phyloP scores from a whole-genome alignment of 2,113 vertebrate genomes.

The Tor tambroides region DNA sequence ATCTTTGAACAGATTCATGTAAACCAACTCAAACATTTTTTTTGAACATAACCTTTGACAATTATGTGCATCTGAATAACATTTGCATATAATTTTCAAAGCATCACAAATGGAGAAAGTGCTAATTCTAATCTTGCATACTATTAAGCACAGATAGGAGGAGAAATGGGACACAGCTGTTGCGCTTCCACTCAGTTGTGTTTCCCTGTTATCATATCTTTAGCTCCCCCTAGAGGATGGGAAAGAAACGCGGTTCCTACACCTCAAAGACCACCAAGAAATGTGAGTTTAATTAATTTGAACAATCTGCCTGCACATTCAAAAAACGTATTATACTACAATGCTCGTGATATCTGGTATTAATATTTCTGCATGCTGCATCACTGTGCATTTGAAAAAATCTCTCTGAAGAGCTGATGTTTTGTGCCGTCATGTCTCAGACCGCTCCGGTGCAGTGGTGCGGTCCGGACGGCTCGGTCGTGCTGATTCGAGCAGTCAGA shows the following conservation, averaged over 20 bases:
- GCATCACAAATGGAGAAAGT: neutral
- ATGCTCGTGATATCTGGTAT: neutral
- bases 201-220: neutral
- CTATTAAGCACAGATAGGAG: neutral
- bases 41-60: neutral
- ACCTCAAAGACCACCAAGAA: constrained; percentile 73
- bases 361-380: neutral
- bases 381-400: neutral
- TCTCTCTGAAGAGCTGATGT: neutral
- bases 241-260: constrained; percentile 72
- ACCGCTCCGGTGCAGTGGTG: constrained; percentile 77
- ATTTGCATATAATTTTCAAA: neutral
- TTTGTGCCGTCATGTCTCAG: constrained; percentile 52
- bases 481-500: constrained; percentile 86
- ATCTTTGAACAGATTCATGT: neutral
- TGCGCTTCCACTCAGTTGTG: neutral
- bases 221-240: constrained; percentile 77
- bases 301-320: neutral
- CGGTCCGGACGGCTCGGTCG: constrained; percentile 80
- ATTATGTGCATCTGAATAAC: neutral
- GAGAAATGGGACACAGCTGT: neutral
- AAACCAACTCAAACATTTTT: too few species aligned
- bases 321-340: neutral
- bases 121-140: neutral
- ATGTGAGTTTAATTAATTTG: constrained; percentile 63